Evolutionary conservation across 92 coral and sea anemone genomes (phyloP).

Genomic region (Micromussa lordhowensis): DNA sequence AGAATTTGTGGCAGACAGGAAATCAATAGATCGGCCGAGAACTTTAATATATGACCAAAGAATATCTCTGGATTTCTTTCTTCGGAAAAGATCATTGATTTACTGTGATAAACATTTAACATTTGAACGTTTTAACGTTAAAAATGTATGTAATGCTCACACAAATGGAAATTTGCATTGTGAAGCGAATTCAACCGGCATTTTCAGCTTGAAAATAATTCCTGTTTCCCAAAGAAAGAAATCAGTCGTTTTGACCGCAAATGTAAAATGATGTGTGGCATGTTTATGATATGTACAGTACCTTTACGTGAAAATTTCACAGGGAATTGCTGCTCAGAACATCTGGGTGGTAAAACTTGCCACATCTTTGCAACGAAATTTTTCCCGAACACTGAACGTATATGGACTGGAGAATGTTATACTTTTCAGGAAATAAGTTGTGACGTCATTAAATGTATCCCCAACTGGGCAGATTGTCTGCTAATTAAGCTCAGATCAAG

Average conservation of each 20-base stretch:
- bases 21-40: not conserved
- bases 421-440: not conserved
- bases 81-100: not conserved
- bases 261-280: too few species aligned
- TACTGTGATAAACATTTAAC: not conserved
- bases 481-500: not conserved
- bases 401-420: not conserved
- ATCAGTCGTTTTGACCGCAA: not conserved
- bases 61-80: not conserved
- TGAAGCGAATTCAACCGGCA: not conserved
- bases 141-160: not conserved
- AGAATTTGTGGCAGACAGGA: not conserved
- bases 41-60: not conserved
- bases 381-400: not conserved
- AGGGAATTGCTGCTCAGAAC: slow-evolving; percentile 4
- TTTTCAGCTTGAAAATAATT: not conserved
- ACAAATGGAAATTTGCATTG: not conserved
- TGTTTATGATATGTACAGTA: not conserved
- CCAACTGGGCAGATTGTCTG: not conserved
- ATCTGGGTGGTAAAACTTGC: not conserved
- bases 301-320: slow-evolving; percentile 6
- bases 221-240: not conserved
- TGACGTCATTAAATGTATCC: slow-evolving; percentile 4
- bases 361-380: not conserved
- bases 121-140: not conserved